These are phyloP conservation scores for Schizopygopsis pylzovi DNA, from an alignment of 2,797 vertebrate genomes.

Conservation along the genomic window DNA sequence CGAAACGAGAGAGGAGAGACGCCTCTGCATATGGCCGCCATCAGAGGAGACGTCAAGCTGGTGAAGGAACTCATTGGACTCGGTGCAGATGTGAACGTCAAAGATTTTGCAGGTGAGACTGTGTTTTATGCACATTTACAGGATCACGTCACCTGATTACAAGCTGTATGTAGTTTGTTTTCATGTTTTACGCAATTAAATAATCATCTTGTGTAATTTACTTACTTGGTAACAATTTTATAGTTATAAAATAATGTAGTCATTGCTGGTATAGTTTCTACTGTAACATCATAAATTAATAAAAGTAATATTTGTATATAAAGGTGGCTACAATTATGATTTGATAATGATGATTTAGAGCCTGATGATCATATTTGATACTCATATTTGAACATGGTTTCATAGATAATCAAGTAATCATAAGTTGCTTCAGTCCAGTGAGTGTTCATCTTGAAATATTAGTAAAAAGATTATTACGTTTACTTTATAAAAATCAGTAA, in stretches of 20 bases:
- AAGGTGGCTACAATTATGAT: neutral
- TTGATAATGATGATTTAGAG: neutral
- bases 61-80: slow-evolving; percentile 97
- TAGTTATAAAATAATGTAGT: neutral
- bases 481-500: neutral
- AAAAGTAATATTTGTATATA: neutral
- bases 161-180: neutral
- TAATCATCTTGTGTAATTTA: neutral
- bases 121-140: neutral
- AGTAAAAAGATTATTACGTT: neutral
- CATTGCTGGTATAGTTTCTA: neutral
- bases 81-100: slow-evolving; percentile 97
- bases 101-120: slow-evolving; percentile 96
- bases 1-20: slow-evolving; percentile 98
- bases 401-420: neutral
- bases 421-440: neutral
- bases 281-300: neutral
- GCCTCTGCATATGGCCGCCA: slow-evolving; percentile 97
- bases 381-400: too few relatives aligned
- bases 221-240: neutral
- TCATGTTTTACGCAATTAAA: neutral
- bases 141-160: neutral
- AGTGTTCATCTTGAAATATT: neutral
- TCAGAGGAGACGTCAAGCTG: slow-evolving; percentile 95
- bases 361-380: neutral